Base-by-base conservation (phyloP, 1,140 invertebrate species). In the Wasmannia auropunctata region DNA sequence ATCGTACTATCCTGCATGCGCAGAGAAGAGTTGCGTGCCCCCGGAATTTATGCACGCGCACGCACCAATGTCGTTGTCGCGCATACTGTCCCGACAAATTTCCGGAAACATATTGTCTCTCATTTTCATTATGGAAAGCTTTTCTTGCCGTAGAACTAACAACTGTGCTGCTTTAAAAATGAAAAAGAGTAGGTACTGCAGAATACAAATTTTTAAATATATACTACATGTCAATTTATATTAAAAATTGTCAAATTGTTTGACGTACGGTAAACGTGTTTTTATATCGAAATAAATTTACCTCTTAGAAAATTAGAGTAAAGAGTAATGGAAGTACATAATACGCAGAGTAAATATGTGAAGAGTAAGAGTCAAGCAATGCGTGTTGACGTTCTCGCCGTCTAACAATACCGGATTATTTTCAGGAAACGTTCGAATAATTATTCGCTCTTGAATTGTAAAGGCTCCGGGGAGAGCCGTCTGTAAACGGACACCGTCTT, bases 51-150 rank as follows among this genome's bases (percentile, higher is more conserved):
- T 91, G 89, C 90, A 34, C 3, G 46, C 79, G 63, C 90, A 91
- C 90, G 90, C 85, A 87, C 75, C 90, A 85, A 58, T 72, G 28
- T 83, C 54, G 65, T 70, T 40, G 81, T 37, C 76, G 77, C 54
- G 89, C 81, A 86, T 85, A 91, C 77, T 40, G 89, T 88, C 88
- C 86, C 25, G 69, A 88, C 46, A 92, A 91, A 91, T 92, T 92
- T 90, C 80, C 86, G 87, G 86, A 92, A 92, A 37, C 80, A 54
- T 25, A 70, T 87, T 72, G 70, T 86, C 70, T 46, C 65, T 74
- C 11, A 54, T 60, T 56, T 31, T 75, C 46, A 54, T 22, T 34
- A 25, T 22, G 56, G 10, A 60, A 22, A 22, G 16, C 34, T 49
- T 43, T 22, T 8, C 19, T 37, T 40, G 22, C 28, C 16, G 16